phyloP scores from a whole-genome alignment of 2,797 vertebrate genomes.

The Tolypeutes matacus region DNA sequence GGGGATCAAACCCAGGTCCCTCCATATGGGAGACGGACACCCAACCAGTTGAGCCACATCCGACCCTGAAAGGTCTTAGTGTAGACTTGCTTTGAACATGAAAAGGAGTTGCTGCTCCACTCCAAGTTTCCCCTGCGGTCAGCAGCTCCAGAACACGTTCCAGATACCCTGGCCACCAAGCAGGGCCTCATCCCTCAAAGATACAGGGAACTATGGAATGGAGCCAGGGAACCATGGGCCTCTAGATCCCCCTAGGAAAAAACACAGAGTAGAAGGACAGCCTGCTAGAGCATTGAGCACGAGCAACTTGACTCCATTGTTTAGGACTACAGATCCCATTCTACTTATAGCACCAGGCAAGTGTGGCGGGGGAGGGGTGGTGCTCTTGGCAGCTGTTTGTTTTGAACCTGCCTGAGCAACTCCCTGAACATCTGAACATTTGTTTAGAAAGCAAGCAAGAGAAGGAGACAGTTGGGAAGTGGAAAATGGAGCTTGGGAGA shows the following conservation, averaged over 20 bases:
- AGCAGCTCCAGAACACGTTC: background rate
- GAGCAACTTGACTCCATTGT: background rate
- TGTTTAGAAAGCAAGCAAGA: slow-evolving; percentile 49
- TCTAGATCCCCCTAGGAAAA: background rate
- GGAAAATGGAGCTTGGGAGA: background rate
- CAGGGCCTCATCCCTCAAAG: background rate
- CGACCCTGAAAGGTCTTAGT: background rate
- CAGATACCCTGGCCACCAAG: background rate
- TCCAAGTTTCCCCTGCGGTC: background rate
- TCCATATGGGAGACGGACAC: too few relatives aligned
- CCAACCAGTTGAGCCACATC: too few relatives aligned
- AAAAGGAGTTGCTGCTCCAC: background rate
- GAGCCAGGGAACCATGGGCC: fast-evolving
- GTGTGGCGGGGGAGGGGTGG: fast-evolving
- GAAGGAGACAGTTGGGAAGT: background rate
- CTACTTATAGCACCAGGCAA: slow-evolving; percentile 53
- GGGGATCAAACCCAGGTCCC: too few relatives aligned
- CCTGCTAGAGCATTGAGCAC: fast-evolving
- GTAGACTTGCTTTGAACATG: slow-evolving; percentile 29
- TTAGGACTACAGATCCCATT: background rate
- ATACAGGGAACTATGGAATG: background rate
- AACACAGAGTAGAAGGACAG: background rate
- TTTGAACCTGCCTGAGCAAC: slow-evolving; percentile 45
- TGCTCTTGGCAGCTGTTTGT: slow-evolving; percentile 50
- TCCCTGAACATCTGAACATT: slow-evolving; percentile 42